These are phyloP conservation scores for Muscina levida DNA, from an alignment of 2,888 invertebrate genomes.

Conservation along the genomic window DNA sequence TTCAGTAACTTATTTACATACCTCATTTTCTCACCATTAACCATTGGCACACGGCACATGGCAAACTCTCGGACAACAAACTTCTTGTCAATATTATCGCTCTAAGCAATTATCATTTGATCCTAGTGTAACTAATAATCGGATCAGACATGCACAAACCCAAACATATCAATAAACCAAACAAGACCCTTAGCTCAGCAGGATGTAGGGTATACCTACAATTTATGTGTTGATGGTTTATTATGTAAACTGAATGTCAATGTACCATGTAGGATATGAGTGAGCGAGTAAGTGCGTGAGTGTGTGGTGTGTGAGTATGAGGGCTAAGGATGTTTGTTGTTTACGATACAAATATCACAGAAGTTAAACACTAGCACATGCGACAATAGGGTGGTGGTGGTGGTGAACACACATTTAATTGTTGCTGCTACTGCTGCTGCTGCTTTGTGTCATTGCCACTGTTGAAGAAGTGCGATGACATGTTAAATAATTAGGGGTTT, in stretches of 20 bases:
- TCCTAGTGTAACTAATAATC: not conserved
- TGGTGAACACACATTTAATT: not conserved
- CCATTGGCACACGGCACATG: too few species aligned
- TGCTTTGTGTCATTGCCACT: not conserved
- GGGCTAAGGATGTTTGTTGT: slow-evolving; percentile 18
- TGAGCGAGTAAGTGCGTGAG: not conserved
- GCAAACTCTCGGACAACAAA: too few species aligned
- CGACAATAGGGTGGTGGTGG: not conserved
- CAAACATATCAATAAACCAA: slow-evolving; percentile 7
- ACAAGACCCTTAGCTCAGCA: not conserved
- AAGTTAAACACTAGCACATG: slow-evolving; percentile 42
- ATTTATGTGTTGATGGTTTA: slow-evolving; percentile 4
- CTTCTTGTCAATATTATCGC: not conserved
- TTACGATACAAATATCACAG: slow-evolving; percentile 34
- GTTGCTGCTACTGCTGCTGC: not conserved
- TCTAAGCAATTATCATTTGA: slow-evolving; percentile 1
- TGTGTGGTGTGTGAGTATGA: too few species aligned
- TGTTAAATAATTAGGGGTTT: slow-evolving; percentile 59
- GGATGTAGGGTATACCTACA: not conserved
- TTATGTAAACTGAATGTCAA: slow-evolving; percentile 37
- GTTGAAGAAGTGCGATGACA: slow-evolving; percentile 41
- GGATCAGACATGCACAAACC: not conserved
- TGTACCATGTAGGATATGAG: slow-evolving; percentile 23
- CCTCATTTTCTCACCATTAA: too few species aligned
- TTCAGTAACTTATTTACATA: too few species aligned